Conservation (phyloP, 2,113 vertebrate genomes). For the Blennius ocellaris region DNA sequence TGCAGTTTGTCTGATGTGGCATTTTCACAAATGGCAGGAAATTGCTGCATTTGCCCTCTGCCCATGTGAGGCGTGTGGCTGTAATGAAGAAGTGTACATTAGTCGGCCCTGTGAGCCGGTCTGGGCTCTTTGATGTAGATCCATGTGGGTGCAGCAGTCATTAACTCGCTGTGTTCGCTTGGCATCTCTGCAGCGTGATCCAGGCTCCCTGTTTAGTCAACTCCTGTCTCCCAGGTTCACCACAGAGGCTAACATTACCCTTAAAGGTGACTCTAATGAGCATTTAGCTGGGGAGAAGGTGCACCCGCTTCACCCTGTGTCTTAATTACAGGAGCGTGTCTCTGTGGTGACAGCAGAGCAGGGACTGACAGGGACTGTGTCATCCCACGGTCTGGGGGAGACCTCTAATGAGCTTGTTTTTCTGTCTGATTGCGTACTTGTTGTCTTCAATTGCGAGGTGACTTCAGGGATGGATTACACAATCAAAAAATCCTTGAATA, state of each 20-base stretch:
- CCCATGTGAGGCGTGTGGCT: background rate
- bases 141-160: conserved; percentile 55
- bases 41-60: too few relatives aligned
- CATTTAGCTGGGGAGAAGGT: conserved; percentile 75
- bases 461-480: conserved; percentile 44
- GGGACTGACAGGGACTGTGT: conserved; percentile 64
- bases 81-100: conserved; percentile 49
- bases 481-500: conserved; percentile 16
- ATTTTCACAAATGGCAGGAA: too few relatives aligned
- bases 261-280: conserved; percentile 82
- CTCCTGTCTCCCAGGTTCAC: conserved; percentile 68
- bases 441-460: conserved; percentile 53
- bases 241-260: conserved; percentile 70
- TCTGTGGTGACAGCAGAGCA: conserved; percentile 75
- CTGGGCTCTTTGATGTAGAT: conserved; percentile 44
- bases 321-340: conserved; percentile 77
- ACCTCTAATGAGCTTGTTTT: conserved; percentile 82
- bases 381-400: conserved; percentile 49
- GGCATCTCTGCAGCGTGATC: conserved; percentile 24
- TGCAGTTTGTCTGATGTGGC: too few relatives aligned
- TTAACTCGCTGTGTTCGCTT: conserved; percentile 34
- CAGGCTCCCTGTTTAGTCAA: conserved; percentile 65
- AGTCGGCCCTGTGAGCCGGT: conserved; percentile 39
- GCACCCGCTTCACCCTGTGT: conserved; percentile 61
- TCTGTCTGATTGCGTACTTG: conserved; percentile 60